phyloP scores from a whole-genome alignment of 2,113 vertebrate species.

The Sinocyclocheilus maitianheensis region DNA sequence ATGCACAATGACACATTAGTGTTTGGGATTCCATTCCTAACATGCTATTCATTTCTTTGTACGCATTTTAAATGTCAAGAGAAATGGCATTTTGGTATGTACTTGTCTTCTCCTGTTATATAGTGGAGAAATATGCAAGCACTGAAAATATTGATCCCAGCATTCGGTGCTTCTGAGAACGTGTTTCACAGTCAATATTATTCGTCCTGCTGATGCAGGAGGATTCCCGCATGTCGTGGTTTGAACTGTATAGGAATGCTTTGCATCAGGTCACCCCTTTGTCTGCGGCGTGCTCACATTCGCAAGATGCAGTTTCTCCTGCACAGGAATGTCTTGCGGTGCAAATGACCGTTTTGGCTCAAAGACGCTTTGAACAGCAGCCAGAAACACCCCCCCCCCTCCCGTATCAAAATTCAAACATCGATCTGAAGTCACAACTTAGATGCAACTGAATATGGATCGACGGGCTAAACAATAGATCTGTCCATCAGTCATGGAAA shows the following conservation, averaged over 20 bases:
- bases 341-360: background rate
- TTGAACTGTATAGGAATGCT: background rate
- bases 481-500: constrained; percentile 26
- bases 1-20: background rate
- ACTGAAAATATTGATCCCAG: background rate
- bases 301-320: background rate
- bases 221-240: background rate
- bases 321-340: background rate
- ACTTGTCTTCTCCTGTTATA: background rate
- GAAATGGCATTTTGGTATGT: background rate
- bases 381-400: background rate
- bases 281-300: background rate
- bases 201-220: background rate
- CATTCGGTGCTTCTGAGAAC: background rate
- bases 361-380: background rate
- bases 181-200: background rate
- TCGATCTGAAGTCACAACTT: constrained; percentile 36
- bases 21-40: background rate
- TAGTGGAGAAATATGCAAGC: background rate
- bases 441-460: constrained; percentile 15
- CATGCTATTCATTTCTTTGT: background rate
- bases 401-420: constrained; percentile 1
- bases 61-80: background rate
- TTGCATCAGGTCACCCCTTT: constrained; percentile 17
- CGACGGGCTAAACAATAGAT: background rate